Base-by-base conservation (phyloP, 2,113 vertebrate genomes). In the Cygnus buccinator region DNA sequence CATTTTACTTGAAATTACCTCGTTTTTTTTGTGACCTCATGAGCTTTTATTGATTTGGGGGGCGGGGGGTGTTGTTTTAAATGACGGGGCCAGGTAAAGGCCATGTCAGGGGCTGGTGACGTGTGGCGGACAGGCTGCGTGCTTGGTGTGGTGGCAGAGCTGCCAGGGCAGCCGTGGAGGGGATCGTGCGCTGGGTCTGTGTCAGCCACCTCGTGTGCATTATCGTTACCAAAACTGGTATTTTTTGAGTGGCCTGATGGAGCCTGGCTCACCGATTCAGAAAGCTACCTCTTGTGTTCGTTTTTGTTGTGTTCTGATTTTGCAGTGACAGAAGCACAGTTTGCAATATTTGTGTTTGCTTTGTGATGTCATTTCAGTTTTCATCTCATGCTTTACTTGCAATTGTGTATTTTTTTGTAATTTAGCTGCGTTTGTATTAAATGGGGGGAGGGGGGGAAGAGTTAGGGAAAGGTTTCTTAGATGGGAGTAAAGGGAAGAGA, bases 1-100 rank as follows among this genome's bases (percentile, higher is more conserved):
- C 98, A 98, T 99, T 98, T 98, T 99, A 99, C 99, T 99, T 99
- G 99, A 99, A 99, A 97, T 99, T 99, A 99, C 99, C 99, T 99
- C 98, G 98, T 76, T 99, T 99, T 98, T 97, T 97, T 98, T 98
- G 98, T 99, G 99, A 99, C 99, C 99, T 99, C 99, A 99, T 99
- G 97, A 98, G 98, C 98, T 98, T 98, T 98, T 98, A 98, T 98
- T 98, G 94, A 98, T 98, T 96, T 97, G 89, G 95, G 83, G 70
- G 14, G 9, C 2, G n/a, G 61, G 61, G 59, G 84, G 83, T 93
- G 88, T 95, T 94, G 39, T n/a, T 46, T 33, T 54, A 95, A 90
- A 84, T 84, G 68, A 28, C 22, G 41, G 72, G 93, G 67, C 57
- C 72, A 89, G 94, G 5, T 37, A 84, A 93, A 93, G 95, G 93